Evolutionary conservation across 2,888 invertebrate genomes (phyloP).

Genomic region (Drosophila gaucha): DNA sequence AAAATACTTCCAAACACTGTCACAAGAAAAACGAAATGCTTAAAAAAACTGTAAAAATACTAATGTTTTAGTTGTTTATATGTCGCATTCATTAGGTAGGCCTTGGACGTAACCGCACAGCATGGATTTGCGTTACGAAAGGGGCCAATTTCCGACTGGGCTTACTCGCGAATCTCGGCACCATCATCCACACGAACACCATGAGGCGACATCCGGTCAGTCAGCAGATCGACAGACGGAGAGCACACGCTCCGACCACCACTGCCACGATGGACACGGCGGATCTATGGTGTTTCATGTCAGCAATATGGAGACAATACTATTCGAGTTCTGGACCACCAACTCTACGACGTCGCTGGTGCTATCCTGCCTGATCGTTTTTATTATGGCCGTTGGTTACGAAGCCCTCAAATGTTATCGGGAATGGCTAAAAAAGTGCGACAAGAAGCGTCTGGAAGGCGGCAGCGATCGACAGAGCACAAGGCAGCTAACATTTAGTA

Average conservation of each 20-base stretch:
- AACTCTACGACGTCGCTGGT: conserved; percentile 11
- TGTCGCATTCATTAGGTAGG: conserved; percentile 8
- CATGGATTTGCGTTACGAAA: conserved; percentile 30
- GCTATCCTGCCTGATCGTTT: conserved; percentile 51
- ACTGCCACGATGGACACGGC: conserved; percentile 1
- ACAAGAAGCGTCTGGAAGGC: conserved; percentile 30
- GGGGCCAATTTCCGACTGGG: conserved; percentile 4
- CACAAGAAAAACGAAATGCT: conserved; percentile 10
- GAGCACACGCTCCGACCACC: not conserved
- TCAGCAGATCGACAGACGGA: not conserved
- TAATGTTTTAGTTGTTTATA: conserved; percentile 6
- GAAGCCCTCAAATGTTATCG: conserved; percentile 61
- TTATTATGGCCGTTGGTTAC: conserved; percentile 56
- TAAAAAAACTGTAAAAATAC: not conserved
- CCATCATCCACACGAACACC: conserved; percentile 26
- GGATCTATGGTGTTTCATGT: conserved; percentile 9
- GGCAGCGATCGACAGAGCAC: conserved; percentile 15
- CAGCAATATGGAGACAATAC: conserved; percentile 42
- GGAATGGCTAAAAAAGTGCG: conserved; percentile 36
- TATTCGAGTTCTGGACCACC: conserved; percentile 57
- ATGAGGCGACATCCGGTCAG: conserved; percentile 5
- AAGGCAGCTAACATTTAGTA: not conserved
- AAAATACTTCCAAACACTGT: conserved; percentile 14
- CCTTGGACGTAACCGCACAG: conserved; percentile 14
- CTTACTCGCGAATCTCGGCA: conserved; percentile 10